These are phyloP conservation scores for Hyperoodon ampullatus DNA, from an alignment of 2,113 vertebrate species.

Conservation along the genomic window DNA sequence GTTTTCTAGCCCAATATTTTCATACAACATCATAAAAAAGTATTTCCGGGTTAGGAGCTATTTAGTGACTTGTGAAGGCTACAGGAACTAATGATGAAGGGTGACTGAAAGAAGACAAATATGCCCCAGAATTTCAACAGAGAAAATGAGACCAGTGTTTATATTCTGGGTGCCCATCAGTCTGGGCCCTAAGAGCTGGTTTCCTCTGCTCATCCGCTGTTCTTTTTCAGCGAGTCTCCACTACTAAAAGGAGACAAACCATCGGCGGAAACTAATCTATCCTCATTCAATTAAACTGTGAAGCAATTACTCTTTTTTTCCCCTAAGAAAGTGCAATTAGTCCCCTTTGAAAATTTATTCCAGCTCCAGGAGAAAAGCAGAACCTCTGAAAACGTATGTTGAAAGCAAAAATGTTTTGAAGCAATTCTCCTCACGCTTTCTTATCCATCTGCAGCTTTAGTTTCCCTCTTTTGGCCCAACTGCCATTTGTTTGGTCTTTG, in stretches of 20 bases:
- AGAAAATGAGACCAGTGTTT: background rate
- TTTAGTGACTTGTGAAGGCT: background rate
- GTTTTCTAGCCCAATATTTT: background rate
- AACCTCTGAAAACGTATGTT: slow-evolving; percentile 49
- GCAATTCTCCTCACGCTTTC: background rate
- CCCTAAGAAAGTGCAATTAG: slow-evolving; percentile 51
- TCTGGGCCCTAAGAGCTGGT: background rate
- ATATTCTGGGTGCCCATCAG: background rate
- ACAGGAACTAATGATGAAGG: background rate
- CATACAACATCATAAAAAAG: background rate
- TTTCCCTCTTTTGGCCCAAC: background rate
- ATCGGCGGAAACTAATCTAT: slow-evolving; percentile 63
- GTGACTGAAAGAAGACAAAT: background rate
- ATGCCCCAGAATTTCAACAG: background rate
- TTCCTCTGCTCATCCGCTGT: background rate
- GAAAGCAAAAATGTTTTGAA: background rate
- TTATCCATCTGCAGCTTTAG: background rate
- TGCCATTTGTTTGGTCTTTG: background rate
- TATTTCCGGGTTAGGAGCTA: background rate
- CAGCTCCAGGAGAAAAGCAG: slow-evolving; percentile 45
- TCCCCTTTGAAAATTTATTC: slow-evolving; percentile 62
- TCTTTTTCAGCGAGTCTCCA: slow-evolving; percentile 41
- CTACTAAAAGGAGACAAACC: slow-evolving; percentile 24
- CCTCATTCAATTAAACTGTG: slow-evolving; percentile 68
- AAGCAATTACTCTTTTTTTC: slow-evolving; percentile 50